Base-by-base conservation (phyloP, 2,113 vertebrate species). In the Pelecanus crispus region DNA sequence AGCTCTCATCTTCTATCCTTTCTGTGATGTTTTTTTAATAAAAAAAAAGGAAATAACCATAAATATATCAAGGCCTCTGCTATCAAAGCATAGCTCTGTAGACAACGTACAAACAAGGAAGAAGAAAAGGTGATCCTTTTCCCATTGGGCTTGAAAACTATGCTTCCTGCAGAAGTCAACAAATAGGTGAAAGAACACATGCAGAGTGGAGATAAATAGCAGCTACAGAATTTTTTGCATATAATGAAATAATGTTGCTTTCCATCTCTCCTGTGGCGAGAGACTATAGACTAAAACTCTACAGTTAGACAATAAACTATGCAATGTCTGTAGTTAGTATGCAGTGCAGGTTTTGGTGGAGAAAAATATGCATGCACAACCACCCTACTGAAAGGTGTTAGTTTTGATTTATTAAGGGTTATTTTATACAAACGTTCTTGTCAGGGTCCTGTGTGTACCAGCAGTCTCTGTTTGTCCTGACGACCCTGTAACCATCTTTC, bases 351-450 rank as follows among this genome's bases (percentile, higher is more conserved):
- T 89, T 75, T 80, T 74, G 29, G 4, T 67, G 29, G 47, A 80
- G 18, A 24, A 86, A 72, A 86, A 59, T 6, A 10, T 2, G 5
- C 0, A 1, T 21, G 7, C 10, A 21, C 11, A 44, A 9, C 14
- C 7, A 62, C 18, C 4, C 19, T 75, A 40, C 18, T 45, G 15
- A 55, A 82, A 29, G 4, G 5, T 29, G 4, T 61, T 79, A 19
- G 7, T 36, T 81, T 52, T 56, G n/a, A 82, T 74, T 42, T 53
- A 58, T 55, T 67, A 81, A 75, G 7, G 3, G 5, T 63, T 79
- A 31, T 71, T 90, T 92, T 56, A n/a, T 26, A n/a, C 7, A 52
- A 26, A 56, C 15, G 2, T 45, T 92, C 18, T 52, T 68, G 13
- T 29, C 25, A 62, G 16, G 3, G 5, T 67, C 5, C 38, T 78